phyloP scores from a whole-genome alignment of 2,113 vertebrate genomes.

The human (Homo sapiens) region GRCh38 chr6:119321001-119321500 shows the following conservation, averaged over 20 bases:
- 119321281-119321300: slow-evolving; percentile 67
- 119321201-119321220: slow-evolving; percentile 55
- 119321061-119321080: slow-evolving; percentile 38
- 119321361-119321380: slow-evolving; percentile 74
- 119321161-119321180: slow-evolving; percentile 41
- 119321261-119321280: slow-evolving; percentile 57
- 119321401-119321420: slow-evolving; percentile 65
- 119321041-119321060: neutral
- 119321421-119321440: neutral
- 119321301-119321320: slow-evolving; percentile 67
- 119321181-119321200: neutral
- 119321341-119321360: slow-evolving; percentile 59
- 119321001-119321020: neutral
- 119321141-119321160: neutral
- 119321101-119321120: neutral
- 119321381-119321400: slow-evolving; percentile 52
- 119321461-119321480: neutral
- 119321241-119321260: slow-evolving; percentile 53
- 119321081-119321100: neutral
- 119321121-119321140: neutral
- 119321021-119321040: slow-evolving; percentile 32
- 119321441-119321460: slow-evolving; percentile 35
- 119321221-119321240: slow-evolving; percentile 29
- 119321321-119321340: slow-evolving; percentile 65
- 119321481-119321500: neutral